These are phyloP conservation scores for Hydrolagus colliei DNA, from an alignment of 2,797 vertebrate genomes.

Conservation along the genomic window DNA sequence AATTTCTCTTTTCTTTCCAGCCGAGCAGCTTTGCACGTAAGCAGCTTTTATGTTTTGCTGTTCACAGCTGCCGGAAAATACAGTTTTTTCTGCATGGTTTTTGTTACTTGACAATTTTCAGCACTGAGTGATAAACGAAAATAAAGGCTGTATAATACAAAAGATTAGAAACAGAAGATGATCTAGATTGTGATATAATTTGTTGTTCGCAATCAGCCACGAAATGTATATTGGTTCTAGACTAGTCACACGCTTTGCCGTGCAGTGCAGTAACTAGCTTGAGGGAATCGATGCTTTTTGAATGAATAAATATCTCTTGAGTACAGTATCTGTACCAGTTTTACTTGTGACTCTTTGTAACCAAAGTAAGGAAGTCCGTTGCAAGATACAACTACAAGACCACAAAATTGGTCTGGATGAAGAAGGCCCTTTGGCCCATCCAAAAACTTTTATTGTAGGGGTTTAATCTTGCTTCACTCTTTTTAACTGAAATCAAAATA, in stretches of 20 bases:
- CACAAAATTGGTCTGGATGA: no score
- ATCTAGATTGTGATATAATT: background rate
- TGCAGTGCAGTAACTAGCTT: background rate
- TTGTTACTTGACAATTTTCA: conserved; percentile 3
- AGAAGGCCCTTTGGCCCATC: no score
- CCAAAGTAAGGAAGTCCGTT: no score
- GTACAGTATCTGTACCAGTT: no score
- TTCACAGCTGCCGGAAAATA: background rate
- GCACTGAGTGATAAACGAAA: background rate
- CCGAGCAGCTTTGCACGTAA: background rate
- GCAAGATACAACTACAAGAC: no score
- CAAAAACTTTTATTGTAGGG: no score
- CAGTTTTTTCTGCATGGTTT: background rate
- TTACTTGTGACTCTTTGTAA: no score
- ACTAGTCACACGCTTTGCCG: no score
- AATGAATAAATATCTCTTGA: background rate
- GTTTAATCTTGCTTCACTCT: no score
- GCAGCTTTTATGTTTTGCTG: background rate
- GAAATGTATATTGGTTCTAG: background rate
- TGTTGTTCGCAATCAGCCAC: background rate
- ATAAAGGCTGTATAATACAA: background rate
- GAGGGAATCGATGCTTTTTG: background rate
- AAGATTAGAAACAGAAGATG: background rate
- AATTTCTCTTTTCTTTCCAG: background rate
- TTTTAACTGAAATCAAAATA: no score